Conservation (phyloP, 2,113 vertebrate genomes). For the Paedocypris sp. region DNA sequence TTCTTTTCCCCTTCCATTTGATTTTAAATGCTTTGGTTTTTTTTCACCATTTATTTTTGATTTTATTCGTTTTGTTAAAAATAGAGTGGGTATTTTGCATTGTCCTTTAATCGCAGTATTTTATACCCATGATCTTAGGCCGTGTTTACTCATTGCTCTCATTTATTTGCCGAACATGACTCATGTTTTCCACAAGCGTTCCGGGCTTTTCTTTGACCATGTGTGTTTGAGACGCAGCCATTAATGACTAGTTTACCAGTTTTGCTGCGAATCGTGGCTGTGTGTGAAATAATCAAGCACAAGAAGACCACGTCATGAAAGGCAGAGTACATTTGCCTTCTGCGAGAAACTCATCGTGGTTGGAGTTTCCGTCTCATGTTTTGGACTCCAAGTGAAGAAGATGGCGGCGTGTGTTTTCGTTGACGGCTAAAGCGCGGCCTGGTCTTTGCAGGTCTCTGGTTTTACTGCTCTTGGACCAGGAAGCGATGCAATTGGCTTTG, state of each 20-base stretch:
- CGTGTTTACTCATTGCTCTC: constrained; percentile 36
- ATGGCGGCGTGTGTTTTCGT: constrained; percentile 46
- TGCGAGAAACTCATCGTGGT: too few species aligned
- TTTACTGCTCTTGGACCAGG: constrained; percentile 80
- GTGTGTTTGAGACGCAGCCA: constrained; percentile 19
- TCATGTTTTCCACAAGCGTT: constrained; percentile 45
- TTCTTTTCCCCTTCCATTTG: neutral
- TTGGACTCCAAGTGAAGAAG: constrained; percentile 9
- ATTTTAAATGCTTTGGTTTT: neutral
- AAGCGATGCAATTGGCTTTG: constrained; percentile 81
- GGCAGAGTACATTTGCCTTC: too few species aligned
- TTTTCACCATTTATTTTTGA: too few species aligned
- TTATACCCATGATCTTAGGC: too few species aligned
- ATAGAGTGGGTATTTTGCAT: too few species aligned
- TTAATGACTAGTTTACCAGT: constrained; percentile 35
- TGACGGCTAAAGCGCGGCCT: constrained; percentile 62
- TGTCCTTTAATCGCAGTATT: too few species aligned
- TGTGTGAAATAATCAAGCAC: constrained; percentile 37
- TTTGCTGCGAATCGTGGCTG: constrained; percentile 25
- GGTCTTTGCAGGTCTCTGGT: constrained; percentile 67
- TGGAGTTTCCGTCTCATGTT: constrained; percentile 32
- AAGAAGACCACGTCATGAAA: constrained; percentile 29
- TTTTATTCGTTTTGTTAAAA: too few species aligned
- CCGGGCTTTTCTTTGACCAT: constrained; percentile 40
- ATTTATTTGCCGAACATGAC: constrained; percentile 47